Conservation (phyloP, 2,797 vertebrate genomes). For the Myoxocephalus aenaeus region DNA sequence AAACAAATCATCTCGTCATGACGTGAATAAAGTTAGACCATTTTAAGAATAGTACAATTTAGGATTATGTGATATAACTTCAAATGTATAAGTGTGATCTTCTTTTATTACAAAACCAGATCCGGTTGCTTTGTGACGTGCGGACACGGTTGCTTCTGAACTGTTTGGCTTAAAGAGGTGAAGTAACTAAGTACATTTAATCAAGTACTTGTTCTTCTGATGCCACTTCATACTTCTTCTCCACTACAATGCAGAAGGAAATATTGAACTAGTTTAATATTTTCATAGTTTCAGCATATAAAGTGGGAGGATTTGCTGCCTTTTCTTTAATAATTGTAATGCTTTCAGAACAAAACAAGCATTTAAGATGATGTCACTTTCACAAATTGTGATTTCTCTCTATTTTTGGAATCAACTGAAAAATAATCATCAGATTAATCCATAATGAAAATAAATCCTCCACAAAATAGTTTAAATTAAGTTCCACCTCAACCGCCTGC, state of each 20-base stretch:
- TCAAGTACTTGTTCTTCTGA: background rate
- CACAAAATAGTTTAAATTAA: background rate
- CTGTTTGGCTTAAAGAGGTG: background rate
- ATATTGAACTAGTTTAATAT: background rate
- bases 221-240: background rate
- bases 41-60: background rate
- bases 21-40: background rate
- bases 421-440: conserved; percentile 1
- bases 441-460: background rate
- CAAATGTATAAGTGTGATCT: background rate
- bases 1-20: background rate
- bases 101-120: background rate
- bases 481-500: background rate
- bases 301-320: background rate
- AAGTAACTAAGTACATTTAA: background rate
- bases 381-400: background rate
- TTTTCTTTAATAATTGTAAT: background rate
- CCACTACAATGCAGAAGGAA: background rate
- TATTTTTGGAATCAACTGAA: background rate
- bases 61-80: background rate
- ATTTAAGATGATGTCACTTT: background rate
- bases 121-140: background rate
- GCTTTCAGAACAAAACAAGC: background rate
- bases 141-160: background rate
- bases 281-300: background rate